Evolutionary conservation across 1,140 invertebrate species (phyloP), one percentile per base, ranked within the genome.

Genomic region (Euura lappo): DNA sequence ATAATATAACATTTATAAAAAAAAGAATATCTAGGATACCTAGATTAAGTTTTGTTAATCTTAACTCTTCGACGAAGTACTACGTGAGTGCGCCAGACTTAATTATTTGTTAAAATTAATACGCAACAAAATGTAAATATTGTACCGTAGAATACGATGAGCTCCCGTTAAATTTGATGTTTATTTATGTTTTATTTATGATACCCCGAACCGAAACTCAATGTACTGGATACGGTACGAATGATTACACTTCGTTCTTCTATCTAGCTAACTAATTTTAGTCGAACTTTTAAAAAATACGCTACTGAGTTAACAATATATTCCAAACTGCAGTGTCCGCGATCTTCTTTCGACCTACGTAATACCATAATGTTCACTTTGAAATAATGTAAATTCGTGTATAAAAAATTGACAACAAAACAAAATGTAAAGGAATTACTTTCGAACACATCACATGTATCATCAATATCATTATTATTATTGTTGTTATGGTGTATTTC

Each of bases 1-100:
- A 28, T 28, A 28, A 28, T 28, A 81, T 81, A 80, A 81, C 78
- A 78, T 80, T 80, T 80, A 78, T 81, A 78, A 78, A 76, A 79
- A 76, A 77, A 79, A 79, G 74, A 80, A 72, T 79, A 79, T 60
- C 71, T 66, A 74, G 28, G 44, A 6, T 75, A 78, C 72, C 72
- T 82, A 81, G 70, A 78, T 77, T 75, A 75, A 51, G 44, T 70
- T 28, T 70, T 75, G 74, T 73, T 78, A 79, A 77, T 68, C 65
- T 44, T 79, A 78, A 81, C 75, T 74, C 74, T 75, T 74, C 70
- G 79, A 69, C 68, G 10, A 66, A 8, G 73, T 75, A 28, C 28
- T 28, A 65, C 69, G 73, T 73, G 69, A 76, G 68, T 78, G 46
- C 60, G 44, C 69, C 72, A 74, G 69, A 78, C 73, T 71, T 64